Evolutionary conservation across 2,888 invertebrate species (phyloP).

Genomic region (Drosophila kuntzei): DNA sequence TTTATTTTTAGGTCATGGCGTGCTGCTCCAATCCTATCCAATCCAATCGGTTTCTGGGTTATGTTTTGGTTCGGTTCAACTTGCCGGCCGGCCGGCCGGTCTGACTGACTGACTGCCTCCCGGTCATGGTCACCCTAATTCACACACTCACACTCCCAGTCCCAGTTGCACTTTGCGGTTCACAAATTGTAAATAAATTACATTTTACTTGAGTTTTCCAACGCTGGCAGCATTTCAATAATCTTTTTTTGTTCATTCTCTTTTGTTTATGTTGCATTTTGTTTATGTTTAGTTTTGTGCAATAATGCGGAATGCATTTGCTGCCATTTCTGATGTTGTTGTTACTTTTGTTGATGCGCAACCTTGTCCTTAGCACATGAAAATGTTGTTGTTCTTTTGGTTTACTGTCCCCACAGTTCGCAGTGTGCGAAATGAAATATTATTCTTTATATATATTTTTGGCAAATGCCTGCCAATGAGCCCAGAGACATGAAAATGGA

Average conservation of each 20-base stretch:
- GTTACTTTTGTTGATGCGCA: slow-evolving; percentile 34
- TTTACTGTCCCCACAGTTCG: slow-evolving; percentile 45
- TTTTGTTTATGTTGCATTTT: slow-evolving; percentile 61
- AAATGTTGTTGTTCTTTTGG: slow-evolving; percentile 44
- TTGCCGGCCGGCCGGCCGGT: slow-evolving; percentile 27
- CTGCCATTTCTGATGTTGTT: slow-evolving; percentile 16
- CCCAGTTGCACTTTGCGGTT: slow-evolving; percentile 31
- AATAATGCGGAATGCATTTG: slow-evolving; percentile 67
- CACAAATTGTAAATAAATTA: slow-evolving; percentile 36
- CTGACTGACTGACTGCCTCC: slow-evolving; percentile 1
- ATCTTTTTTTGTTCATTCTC: slow-evolving; percentile 24
- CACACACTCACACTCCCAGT: background rate
- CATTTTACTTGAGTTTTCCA: slow-evolving; percentile 26
- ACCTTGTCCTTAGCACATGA: slow-evolving; percentile 78
- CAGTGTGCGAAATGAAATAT: slow-evolving; percentile 50
- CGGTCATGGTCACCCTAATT: slow-evolving; percentile 46
- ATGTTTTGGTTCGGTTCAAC: slow-evolving; percentile 28
- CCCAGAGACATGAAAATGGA: slow-evolving; percentile 33
- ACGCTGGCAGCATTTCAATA: slow-evolving; percentile 57
- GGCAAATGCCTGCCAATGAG: slow-evolving; percentile 45
- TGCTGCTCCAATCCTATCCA: slow-evolving; percentile 42
- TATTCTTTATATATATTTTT: slow-evolving; percentile 29
- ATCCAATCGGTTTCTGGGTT: slow-evolving; percentile 35
- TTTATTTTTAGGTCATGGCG: slow-evolving; percentile 79
- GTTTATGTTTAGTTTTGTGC: slow-evolving; percentile 65